These are phyloP conservation scores for Liodrosophila aerea DNA, from an alignment of 2,888 invertebrate genomes.

Conservation along the genomic window DNA sequence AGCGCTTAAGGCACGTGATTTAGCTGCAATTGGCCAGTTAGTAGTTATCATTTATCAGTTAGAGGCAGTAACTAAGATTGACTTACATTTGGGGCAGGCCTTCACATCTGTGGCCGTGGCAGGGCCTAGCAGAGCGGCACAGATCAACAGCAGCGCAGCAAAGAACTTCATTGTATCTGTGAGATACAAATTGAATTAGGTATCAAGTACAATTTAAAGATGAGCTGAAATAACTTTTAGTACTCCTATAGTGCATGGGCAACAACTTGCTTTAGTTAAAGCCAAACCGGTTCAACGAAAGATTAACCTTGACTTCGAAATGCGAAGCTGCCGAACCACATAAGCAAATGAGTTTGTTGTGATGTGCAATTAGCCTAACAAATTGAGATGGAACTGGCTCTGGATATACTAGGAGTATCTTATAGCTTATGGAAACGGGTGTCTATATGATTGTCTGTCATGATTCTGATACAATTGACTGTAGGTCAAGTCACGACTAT, in stretches of 20 bases:
- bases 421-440: background rate
- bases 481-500: no score
- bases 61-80: background rate
- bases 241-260: no score
- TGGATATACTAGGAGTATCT: constrained; percentile 1
- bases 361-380: background rate
- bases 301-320: constrained; percentile 63
- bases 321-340: background rate
- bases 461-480: background rate
- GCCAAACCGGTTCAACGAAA: constrained; percentile 64
- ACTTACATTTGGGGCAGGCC: constrained; percentile 75
- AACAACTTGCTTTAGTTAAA: no score
- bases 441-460: no score
- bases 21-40: constrained; percentile 79
- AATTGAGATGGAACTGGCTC: background rate
- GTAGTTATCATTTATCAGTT: background rate
- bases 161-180: constrained; percentile 48
- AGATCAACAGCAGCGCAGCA: constrained; percentile 43
- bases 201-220: no score
- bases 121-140: constrained; percentile 42
- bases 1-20: constrained; percentile 80
- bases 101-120: constrained; percentile 65
- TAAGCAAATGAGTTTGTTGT: background rate
- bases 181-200: no score
- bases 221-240: no score